Base-by-base conservation (phyloP, 2,797 vertebrate genomes). In the Pterois miles region DNA sequence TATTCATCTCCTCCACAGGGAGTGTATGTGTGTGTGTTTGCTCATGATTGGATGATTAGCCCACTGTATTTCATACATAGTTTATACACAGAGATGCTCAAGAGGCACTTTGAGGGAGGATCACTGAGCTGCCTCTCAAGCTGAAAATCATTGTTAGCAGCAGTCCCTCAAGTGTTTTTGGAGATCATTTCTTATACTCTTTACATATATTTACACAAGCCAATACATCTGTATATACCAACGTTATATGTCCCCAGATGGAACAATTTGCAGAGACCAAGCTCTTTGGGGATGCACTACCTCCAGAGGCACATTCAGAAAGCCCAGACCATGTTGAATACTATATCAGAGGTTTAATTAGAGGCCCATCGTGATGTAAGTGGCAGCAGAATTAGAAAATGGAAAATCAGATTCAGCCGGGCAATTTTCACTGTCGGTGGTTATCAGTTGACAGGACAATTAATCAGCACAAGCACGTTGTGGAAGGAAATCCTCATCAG, bases 401-500 rank as follows among this genome's bases (percentile, higher is more conserved):
- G 74, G 70, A 85, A 91, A 86, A 85, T 82, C 69, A 48, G 73
- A 84, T 86, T 70, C 71, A 83, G 70, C 48, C 33, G 18, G 53
- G 76, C 69, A 86, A 86, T 90, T 91, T 86, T 83, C 77, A 71
- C 82, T 40, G 80, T 87, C 43, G 76, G 88, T 80, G 78, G 67
- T 83, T 82, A 71, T 82, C 59, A 78, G 52, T 31, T 83, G 82
- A 81, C 71, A 68, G 86, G 67, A 86, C 67, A 84, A 86, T 90
- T 89, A 88, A 92, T 90, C 83, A 91, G 75, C 78, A 50, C 67
- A 54, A 70, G 77, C 54, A 59, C 13, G 34, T 50, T 59, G 78
- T 75, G 78, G 71, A 75, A 90, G 85, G 83, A 92, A 89, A 83
- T 82, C 60, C 70, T 91, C 80, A 84, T 89, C 92, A 92, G 81